Conservation (phyloP, 2,113 vertebrate genomes). For the Protobothrops flavoviridis region DNA sequence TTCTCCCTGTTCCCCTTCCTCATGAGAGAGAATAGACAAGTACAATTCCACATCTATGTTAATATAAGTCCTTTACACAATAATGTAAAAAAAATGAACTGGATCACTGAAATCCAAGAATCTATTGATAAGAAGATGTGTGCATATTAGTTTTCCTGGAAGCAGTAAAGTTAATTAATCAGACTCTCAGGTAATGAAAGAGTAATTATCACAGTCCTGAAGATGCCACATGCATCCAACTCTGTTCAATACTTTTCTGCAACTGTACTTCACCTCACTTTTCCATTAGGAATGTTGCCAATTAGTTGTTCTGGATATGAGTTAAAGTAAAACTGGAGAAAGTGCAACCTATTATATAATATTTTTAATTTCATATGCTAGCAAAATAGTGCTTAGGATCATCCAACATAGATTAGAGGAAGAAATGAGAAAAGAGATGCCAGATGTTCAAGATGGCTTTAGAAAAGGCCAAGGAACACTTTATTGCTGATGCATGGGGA, state of each 20-base stretch:
- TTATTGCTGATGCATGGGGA: not conserved
- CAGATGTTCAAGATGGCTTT: not conserved
- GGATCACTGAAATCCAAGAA: not conserved
- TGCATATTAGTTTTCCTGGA: not conserved
- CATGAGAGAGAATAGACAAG: not conserved
- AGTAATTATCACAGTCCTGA: constrained; percentile 10
- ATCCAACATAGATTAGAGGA: not conserved
- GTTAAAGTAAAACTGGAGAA: not conserved
- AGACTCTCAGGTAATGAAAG: constrained; percentile 30
- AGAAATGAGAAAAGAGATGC: not conserved
- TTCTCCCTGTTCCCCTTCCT: not conserved
- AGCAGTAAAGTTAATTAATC: constrained; percentile 38
- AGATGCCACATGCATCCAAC: not conserved
- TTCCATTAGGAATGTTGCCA: not conserved
- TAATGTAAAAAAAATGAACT: not conserved
- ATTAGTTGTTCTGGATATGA: not conserved
- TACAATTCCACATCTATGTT: not conserved
- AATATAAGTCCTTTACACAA: not conserved
- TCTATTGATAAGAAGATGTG: not conserved
- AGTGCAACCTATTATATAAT: not conserved
- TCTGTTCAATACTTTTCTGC: not conserved
- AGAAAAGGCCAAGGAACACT: not conserved
- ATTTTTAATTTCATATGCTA: not conserved
- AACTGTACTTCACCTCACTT: not conserved
- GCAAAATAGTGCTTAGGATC: not conserved